Percentiles rank a stretch among this genome's conserved stretches.
Conservation (phyloP, 2,113 vertebrate species). For the Sitta europaea region DNA sequence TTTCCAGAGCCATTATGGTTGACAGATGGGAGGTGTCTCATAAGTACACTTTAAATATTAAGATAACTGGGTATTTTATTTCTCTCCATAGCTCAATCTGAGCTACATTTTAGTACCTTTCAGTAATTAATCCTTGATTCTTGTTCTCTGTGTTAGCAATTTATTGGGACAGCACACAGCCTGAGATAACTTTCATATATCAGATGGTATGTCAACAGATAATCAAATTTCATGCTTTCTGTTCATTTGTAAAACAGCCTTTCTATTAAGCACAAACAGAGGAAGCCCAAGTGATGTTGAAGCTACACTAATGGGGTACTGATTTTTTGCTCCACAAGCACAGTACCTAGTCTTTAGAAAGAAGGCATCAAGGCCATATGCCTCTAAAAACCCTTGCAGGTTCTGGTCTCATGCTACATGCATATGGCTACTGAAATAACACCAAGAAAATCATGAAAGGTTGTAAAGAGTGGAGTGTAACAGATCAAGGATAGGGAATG, state of each 20-base stretch:
- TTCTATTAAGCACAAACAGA: neutral
- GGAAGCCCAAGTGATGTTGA: neutral
- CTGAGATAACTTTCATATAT: neutral
- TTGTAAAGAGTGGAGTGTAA: neutral
- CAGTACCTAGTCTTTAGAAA: neutral
- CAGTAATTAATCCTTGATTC: neutral
- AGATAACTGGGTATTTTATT: neutral
- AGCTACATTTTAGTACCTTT: neutral
- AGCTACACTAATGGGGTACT: neutral
- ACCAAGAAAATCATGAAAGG: neutral
- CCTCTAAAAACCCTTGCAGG: neutral
- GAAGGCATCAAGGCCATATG: neutral
- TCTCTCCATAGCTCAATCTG: neutral
- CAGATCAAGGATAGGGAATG: rapidly evolving
- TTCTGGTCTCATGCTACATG: neutral
- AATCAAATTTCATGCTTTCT: neutral
- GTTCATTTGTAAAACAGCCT: neutral
- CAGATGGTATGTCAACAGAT: neutral
- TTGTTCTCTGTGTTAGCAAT: neutral
- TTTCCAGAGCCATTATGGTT: neutral
- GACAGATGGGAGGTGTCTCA: neutral
- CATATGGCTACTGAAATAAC: neutral
- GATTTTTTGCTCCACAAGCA: neutral
- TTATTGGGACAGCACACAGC: neutral
- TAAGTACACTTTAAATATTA: neutral